phyloP scores from a whole-genome alignment of 2,797 vertebrate species.

The Danio jaintianensis region DNA sequence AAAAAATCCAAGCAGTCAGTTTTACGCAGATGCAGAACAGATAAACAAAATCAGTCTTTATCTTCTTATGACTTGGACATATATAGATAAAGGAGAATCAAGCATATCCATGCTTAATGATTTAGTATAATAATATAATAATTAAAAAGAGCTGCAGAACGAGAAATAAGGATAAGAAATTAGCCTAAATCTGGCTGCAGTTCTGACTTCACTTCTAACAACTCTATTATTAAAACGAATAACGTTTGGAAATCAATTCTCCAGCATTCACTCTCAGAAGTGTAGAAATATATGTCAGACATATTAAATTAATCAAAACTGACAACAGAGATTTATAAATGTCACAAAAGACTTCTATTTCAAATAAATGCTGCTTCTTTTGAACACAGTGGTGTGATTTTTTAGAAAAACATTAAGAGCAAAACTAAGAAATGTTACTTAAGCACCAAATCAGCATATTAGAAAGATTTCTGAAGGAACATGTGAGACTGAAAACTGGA shows the following conservation, averaged over 20 bases:
- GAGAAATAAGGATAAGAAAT: background rate
- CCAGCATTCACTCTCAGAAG: background rate
- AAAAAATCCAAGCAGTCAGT: background rate
- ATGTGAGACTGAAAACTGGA: background rate
- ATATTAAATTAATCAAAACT: background rate
- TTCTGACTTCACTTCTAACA: background rate
- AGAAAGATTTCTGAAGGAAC: background rate
- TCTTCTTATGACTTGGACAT: background rate
- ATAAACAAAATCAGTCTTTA: slow-evolving; percentile 4
- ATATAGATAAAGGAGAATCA: slow-evolving; percentile 4
- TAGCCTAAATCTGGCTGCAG: background rate
- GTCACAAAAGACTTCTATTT: background rate
- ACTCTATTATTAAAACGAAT: background rate
- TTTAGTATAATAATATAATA: too few relatives aligned
- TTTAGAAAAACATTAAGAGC: background rate
- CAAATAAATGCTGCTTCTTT: background rate
- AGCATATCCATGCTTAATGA: background rate
- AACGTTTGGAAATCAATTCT: background rate
- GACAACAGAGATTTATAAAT: background rate
- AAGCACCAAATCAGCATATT: background rate
- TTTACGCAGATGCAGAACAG: background rate
- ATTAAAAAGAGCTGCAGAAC: background rate
- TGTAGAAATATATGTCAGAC: background rate
- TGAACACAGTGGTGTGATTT: too few relatives aligned
- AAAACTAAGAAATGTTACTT: background rate